phyloP scores from a whole-genome alignment of 1,140 invertebrate species.

The Drosophila suzukii region DNA sequence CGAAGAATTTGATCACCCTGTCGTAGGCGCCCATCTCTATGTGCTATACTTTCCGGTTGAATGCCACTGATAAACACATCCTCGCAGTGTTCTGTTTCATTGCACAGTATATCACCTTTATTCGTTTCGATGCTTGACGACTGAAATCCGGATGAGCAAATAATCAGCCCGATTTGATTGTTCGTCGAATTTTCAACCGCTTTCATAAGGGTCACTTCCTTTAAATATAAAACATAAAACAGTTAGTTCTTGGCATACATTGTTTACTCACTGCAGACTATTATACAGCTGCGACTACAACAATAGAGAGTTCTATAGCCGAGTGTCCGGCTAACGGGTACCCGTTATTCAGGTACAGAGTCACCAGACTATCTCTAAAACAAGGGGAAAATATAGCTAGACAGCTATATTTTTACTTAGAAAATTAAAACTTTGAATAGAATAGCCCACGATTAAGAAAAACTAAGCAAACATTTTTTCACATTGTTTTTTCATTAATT shows the following conservation, averaged over 20 bases:
- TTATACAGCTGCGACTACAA: too few species aligned
- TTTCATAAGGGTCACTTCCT: slow-evolving; percentile 88
- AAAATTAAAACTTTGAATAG: too few species aligned
- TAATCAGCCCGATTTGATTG: slow-evolving; percentile 88
- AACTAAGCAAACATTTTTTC: too few species aligned
- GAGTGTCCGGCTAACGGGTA: too few species aligned
- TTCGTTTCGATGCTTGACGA: slow-evolving; percentile 83
- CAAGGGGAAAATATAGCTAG: too few species aligned
- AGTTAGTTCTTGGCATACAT: not conserved
- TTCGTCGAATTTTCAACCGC: slow-evolving; percentile 82
- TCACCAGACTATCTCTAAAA: too few species aligned
- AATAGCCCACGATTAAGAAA: too few species aligned
- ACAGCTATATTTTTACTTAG: too few species aligned
- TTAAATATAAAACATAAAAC: slow-evolving; percentile 55
- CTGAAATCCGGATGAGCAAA: slow-evolving; percentile 88
- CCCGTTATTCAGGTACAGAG: too few species aligned
- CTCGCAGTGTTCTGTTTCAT: slow-evolving; percentile 84
- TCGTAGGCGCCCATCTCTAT: slow-evolving; percentile 88
- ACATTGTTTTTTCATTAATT: too few species aligned
- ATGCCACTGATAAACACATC: slow-evolving; percentile 91
- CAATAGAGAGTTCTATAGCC: too few species aligned
- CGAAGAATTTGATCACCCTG: slow-evolving; percentile 91
- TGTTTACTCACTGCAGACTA: too few species aligned
- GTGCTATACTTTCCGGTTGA: slow-evolving; percentile 89
- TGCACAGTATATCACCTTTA: slow-evolving; percentile 20